Evolutionary conservation across 2,888 invertebrate species (phyloP), one percentile per base, ranked within the genome.

Genomic region (Allacma fusca): DNA sequence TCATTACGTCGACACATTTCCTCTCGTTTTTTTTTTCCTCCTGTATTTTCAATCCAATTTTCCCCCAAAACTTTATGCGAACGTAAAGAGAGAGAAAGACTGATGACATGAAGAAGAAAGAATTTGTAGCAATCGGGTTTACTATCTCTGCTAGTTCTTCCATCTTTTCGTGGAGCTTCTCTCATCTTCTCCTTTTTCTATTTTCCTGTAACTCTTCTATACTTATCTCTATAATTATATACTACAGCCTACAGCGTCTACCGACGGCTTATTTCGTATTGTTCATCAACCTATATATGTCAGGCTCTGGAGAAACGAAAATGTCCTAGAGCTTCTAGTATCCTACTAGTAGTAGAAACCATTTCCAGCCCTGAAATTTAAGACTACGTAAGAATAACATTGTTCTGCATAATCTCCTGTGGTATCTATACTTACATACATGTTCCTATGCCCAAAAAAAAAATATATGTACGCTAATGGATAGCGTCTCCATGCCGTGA

Each of bases 21-120:
- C 65, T 34, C 26, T n/a, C 43, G 24, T n/a, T 65, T 44, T 44
- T 26, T n/a, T 65, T 44, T 44, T 26, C n/a, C 28, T 43, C 74
- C 44, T 74, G 65, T 65, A 74, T 65, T 74, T 74, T 43, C 74
- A 65, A 65, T 74, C 65, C 74, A 74, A 74, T 74, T 73, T 74
- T 28, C 64, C 62, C 62, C 57, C 26, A 50, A 70, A 71, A 71
- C 71, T 71, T 71, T 71, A 71, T 71, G 71, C 71, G 71, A 71
- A n/a, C 28, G 28, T 71, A 57, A 19, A 26, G 71, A 71, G 50
- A 50, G 71, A 71, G 57, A n/a, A 44, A 26, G 71, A n/a, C 34
- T 23, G 21, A 40, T 23, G 34, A 69, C 40, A 69, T 34, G 40
- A 40, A 40, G 65, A 65, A 29, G 34, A 34, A 40, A 12, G 68